Conservation (phyloP, 2,113 vertebrate genomes). For the Pandion haliaetus region DNA sequence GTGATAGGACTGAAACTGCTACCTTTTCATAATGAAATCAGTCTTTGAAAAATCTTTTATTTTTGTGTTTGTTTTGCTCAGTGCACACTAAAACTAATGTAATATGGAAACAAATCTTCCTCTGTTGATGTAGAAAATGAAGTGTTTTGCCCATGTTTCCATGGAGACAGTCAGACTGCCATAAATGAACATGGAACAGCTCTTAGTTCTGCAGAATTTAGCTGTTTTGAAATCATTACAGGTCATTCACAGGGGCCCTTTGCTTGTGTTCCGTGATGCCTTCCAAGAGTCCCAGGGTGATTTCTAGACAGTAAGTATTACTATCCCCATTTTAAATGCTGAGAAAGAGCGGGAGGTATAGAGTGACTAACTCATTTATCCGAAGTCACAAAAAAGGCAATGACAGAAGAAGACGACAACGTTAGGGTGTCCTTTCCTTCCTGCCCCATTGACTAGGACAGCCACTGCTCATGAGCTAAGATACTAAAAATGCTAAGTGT, state of each 20-base stretch:
- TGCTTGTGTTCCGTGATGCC: background rate
- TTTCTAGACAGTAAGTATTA: background rate
- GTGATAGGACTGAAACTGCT: background rate
- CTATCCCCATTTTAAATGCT: background rate
- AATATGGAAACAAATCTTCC: conserved; percentile 59
- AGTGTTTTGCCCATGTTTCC: conserved; percentile 46
- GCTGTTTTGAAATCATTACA: conserved; percentile 16
- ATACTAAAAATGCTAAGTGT: background rate
- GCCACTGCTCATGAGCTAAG: accelerated
- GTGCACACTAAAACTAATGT: background rate
- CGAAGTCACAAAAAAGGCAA: background rate
- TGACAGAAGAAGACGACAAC: accelerated
- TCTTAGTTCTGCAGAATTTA: conserved; percentile 41
- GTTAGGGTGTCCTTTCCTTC: background rate
- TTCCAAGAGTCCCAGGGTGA: background rate
- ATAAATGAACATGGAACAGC: conserved; percentile 1
- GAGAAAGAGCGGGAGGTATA: background rate
- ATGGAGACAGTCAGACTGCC: conserved; percentile 64
- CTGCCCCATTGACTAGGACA: background rate
- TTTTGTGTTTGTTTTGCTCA: conserved; percentile 30
- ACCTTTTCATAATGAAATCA: background rate
- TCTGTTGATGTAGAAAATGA: conserved; percentile 5
- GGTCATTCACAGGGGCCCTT: background rate
- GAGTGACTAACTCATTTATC: background rate
- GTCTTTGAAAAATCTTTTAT: background rate